Conservation (phyloP, 2,888 invertebrate species). For the Melanostoma scalare region DNA sequence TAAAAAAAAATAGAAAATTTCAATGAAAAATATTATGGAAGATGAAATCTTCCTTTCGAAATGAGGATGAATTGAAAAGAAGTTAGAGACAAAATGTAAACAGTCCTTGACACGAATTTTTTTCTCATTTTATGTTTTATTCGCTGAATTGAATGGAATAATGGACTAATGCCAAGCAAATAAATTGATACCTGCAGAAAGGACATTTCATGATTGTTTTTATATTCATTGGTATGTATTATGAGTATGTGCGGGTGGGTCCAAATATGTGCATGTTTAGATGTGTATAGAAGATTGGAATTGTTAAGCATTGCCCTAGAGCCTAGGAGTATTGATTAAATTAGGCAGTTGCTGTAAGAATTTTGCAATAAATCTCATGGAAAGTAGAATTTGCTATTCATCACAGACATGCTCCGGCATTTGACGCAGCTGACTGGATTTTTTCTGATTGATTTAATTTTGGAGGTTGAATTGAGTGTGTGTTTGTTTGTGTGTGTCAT, state of each 20-base stretch:
- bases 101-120: slow-evolving; percentile 63
- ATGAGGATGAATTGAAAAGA: neutral
- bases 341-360: neutral
- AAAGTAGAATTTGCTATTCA: neutral
- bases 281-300: neutral
- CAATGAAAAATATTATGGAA: slow-evolving; percentile 57
- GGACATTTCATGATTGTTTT: slow-evolving; percentile 44
- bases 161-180: slow-evolving; percentile 63
- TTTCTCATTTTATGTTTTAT: slow-evolving; percentile 50
- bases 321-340: slow-evolving; percentile 10
- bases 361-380: neutral
- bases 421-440: neutral
- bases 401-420: neutral
- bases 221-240: neutral
- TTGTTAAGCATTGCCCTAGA: neutral
- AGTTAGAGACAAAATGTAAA: neutral
- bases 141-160: slow-evolving; percentile 40
- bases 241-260: too few species aligned
- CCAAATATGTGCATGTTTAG: too few species aligned
- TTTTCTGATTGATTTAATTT: slow-evolving; percentile 11
- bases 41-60: slow-evolving; percentile 22
- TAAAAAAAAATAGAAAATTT: slow-evolving; percentile 46
- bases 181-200: slow-evolving; percentile 58
- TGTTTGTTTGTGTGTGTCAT: neutral
- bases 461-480: neutral